Evolutionary conservation across 2,113 vertebrate species (phyloP).

Genomic region (Camelus bactrianus): DNA sequence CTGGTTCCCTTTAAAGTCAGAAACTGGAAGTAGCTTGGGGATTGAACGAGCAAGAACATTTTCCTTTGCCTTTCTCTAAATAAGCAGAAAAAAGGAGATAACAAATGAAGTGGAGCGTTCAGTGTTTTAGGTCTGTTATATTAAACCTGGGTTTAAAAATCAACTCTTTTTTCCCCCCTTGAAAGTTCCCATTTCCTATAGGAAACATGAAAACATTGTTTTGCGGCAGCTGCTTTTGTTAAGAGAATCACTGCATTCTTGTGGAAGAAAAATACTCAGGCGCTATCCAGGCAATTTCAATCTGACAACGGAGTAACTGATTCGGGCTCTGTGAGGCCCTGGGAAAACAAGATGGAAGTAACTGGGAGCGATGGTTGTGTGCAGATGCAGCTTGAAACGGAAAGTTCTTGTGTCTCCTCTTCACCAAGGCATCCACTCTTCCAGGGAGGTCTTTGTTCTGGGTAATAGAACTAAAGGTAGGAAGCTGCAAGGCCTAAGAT

Average conservation of each 20-base stretch:
- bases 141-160: constrained; percentile 10
- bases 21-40: neutral
- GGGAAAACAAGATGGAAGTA: neutral
- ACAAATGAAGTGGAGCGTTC: neutral
- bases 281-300: neutral
- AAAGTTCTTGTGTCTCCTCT: neutral
- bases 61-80: constrained; percentile 35
- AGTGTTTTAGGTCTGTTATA: neutral
- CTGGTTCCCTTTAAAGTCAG: neutral
- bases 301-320: neutral
- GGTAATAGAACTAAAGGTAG: neutral
- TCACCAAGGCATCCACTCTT: neutral
- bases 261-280: neutral
- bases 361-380: neutral
- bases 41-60: neutral
- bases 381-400: neutral
- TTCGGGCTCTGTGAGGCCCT: neutral
- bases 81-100: neutral
- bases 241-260: constrained; percentile 22
- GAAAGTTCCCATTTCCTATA: constrained; percentile 46
- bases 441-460: neutral
- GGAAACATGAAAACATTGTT: neutral
- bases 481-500: neutral
- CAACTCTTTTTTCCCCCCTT: neutral
- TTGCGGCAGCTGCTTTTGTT: constrained; percentile 49